Base-by-base conservation (phyloP, 1,140 invertebrate species). In the Drosophila littoralis region DNA sequence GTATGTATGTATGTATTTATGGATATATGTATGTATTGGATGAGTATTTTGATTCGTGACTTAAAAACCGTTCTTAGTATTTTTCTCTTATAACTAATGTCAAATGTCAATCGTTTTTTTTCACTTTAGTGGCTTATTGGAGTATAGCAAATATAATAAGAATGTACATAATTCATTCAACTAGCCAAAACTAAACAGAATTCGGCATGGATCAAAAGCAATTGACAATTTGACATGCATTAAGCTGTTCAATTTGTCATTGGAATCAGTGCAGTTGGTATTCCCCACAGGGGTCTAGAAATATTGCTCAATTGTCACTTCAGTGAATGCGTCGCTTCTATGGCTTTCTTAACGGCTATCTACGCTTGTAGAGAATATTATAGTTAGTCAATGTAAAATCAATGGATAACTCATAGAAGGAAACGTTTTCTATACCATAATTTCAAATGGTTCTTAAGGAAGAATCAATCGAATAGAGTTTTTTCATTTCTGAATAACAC, bases 231-330 rank as follows among this genome's bases (percentile, higher is more conserved):
- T 72, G 83, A 88, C 79, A 82, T 75, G 43, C 72, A 75, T 75
- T 73, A 73, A 85, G 83, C 83, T 82, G 82, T 63, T 76, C 83
- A 82, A 86, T 86, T 86, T 86, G 83, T 88, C 65, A 74, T 48
- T 43, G 46, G 67, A 86, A 86, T 88, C 79, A 63, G 63, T 50
- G 58, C 67, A 45, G n/a, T 5, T 6, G 22, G 40, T 54, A 43
- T 58, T 8, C 36, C 59, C 74, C 67, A 50, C 33, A 52, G 79
- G 61, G 64, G 64, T 82, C 60, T 68, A 54, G 76, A 73, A 74
- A 82, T 86, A 86, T 86, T 86, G 82, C 82, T 86, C 83, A 86
- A 79, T 86, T 86, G 82, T 86, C 82, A 88, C 75, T 88, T 79
- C 79, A 88, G 54, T 82, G 76, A 79, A 73, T 76, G 72, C 81